Evolutionary conservation across 2,113 vertebrate species (phyloP).

Genomic region (Neodon shergylaensis): DNA sequence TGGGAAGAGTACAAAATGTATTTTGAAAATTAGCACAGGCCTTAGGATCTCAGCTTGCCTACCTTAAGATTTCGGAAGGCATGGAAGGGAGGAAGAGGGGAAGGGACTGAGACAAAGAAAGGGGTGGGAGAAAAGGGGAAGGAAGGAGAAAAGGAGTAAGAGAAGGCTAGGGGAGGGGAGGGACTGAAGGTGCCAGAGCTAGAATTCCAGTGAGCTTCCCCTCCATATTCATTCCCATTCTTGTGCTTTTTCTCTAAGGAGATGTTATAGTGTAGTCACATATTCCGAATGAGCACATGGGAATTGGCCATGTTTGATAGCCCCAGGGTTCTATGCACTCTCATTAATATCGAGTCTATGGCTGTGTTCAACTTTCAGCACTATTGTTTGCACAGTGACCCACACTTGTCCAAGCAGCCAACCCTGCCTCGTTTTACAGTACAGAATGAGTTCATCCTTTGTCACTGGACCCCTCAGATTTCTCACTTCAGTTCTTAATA

Average conservation of each 20-base stretch:
- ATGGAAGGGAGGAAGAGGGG: not conserved
- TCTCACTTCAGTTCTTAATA: not conserved
- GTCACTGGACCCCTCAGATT: not conserved
- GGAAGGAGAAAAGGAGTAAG: fast-evolving
- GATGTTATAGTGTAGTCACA: too few species aligned
- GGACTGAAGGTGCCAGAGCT: too few species aligned
- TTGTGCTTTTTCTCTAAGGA: not conserved
- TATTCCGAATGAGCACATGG: not conserved
- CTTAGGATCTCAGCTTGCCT: conserved; percentile 42
- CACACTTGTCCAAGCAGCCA: not conserved
- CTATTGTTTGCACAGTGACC: not conserved
- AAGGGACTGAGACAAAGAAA: not conserved
- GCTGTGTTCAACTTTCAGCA: not conserved
- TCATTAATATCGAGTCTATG: not conserved
- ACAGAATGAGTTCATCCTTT: not conserved
- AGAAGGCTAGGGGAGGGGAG: fast-evolving
- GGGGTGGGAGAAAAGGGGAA: fast-evolving
- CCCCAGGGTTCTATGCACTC: not conserved
- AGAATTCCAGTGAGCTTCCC: not conserved
- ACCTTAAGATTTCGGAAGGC: not conserved
- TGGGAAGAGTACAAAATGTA: conserved; percentile 47
- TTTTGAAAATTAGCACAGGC: conserved; percentile 49
- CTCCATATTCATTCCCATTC: not conserved
- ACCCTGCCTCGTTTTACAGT: not conserved
- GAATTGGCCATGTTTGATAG: not conserved